These are phyloP conservation scores for Micronycteris hirsuta DNA, from an alignment of 2,113 vertebrate species.

Conservation along the genomic window DNA sequence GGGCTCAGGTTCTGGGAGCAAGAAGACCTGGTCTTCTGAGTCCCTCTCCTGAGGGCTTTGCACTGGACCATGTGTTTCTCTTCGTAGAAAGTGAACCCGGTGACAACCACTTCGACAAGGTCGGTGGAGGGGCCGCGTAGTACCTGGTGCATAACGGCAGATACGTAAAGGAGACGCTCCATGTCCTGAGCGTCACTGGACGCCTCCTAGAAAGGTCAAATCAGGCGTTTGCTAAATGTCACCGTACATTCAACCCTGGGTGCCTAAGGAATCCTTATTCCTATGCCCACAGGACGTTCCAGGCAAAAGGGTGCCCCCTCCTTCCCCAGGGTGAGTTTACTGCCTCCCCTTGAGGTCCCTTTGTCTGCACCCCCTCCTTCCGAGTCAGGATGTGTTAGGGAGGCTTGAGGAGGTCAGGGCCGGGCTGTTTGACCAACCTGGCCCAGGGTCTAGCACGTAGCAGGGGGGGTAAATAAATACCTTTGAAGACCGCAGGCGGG, in stretches of 20 bases:
- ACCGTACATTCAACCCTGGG: too few species aligned
- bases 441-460: conserved; percentile 56
- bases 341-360: not conserved
- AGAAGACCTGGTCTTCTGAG: not conserved
- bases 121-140: fast-evolving
- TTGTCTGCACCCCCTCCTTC: not conserved
- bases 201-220: not conserved
- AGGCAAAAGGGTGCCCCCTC: not conserved
- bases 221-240: not conserved
- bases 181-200: not conserved
- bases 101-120: too few species aligned
- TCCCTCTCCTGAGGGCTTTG: not conserved
- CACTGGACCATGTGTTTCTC: not conserved
- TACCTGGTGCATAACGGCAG: fast-evolving
- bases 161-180: too few species aligned
- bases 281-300: not conserved
- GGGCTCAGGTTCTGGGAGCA: not conserved
- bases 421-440: conserved; percentile 41
- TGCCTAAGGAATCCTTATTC: not conserved
- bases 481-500: not conserved
- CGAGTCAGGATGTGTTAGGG: not conserved
- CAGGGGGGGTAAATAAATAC: conserved; percentile 3
- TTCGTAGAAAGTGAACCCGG: not conserved
- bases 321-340: not conserved
- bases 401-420: not conserved